phyloP scores from a whole-genome alignment of 2,113 vertebrate genomes.

The Mustela lutreola region DNA sequence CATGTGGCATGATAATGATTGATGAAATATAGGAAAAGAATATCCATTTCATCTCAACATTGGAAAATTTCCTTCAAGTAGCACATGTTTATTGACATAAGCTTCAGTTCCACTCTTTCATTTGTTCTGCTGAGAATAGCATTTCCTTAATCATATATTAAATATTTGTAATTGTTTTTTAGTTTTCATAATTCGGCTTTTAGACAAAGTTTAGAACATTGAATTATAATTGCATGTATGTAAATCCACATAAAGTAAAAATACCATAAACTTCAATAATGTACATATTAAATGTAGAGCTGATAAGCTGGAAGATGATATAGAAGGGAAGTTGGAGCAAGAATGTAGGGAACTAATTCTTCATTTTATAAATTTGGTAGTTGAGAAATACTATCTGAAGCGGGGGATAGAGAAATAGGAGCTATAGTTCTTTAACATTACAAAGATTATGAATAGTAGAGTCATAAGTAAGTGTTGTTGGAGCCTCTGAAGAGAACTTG shows the following conservation, averaged over 20 bases:
- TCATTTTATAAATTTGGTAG: not conserved
- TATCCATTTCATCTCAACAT: not conserved
- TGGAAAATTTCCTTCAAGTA: not conserved
- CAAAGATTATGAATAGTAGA: not conserved
- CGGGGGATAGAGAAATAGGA: not conserved
- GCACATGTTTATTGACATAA: not conserved
- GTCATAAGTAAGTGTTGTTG: not conserved
- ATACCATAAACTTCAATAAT: constrained; percentile 1
- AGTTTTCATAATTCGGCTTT: not conserved
- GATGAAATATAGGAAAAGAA: not conserved
- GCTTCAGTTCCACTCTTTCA: not conserved
- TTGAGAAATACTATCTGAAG: not conserved
- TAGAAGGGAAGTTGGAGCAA: not conserved
- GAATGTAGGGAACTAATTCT: not conserved
- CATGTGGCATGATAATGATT: not conserved
- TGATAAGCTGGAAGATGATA: not conserved
- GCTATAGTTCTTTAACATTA: not conserved
- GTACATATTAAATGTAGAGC: constrained; percentile 1
- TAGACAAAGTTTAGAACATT: not conserved
- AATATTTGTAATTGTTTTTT: not conserved
- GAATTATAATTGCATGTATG: not conserved
- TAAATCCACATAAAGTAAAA: constrained; percentile 44
- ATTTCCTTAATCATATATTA: not conserved
- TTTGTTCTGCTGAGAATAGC: not conserved
- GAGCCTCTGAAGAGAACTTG: not conserved